Percentiles rank a stretch among this genome's conserved stretches.
Evolutionary conservation across 1,140 invertebrate genomes (phyloP).

Genomic region (Agrypnia vestita): DNA sequence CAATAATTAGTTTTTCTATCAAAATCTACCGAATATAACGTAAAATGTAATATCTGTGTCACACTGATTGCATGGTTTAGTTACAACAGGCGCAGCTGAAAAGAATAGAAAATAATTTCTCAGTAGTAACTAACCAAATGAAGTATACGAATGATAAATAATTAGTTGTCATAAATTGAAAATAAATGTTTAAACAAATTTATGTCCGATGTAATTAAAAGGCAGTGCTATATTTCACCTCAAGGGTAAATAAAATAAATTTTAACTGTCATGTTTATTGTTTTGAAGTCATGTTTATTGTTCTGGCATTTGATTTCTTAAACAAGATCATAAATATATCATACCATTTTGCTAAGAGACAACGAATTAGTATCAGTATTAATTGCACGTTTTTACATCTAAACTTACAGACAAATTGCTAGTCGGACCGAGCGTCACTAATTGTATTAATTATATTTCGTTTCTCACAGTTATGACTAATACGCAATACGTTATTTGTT

Average conservation of each 20-base stretch:
- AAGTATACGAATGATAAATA: no score
- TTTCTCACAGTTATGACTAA: constrained; percentile 3
- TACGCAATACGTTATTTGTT: not conserved
- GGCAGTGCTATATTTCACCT: constrained; percentile 28
- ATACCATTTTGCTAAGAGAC: constrained; percentile 11
- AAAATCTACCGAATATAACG: no score
- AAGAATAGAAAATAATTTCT: no score
- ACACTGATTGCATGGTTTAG: no score
- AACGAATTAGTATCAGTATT: constrained; percentile 20
- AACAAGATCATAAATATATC: constrained; percentile 42
- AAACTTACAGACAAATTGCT: not conserved
- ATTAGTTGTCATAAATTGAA: no score
- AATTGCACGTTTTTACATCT: constrained; percentile 21
- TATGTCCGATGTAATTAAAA: constrained; percentile 16
- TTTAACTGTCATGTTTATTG: constrained; percentile 37
- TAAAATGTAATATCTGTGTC: not conserved
- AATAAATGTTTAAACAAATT: constrained; percentile 2
- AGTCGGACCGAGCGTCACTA: constrained; percentile 6
- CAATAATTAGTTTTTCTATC: no score
- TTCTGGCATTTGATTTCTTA: constrained; percentile 38
- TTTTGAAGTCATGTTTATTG: constrained; percentile 37
- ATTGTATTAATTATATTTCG: constrained; percentile 17
- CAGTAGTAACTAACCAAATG: no score
- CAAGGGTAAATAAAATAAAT: constrained; percentile 34
- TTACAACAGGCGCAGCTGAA: no score